These are phyloP conservation scores for Eupithecia vulgata DNA, from an alignment of 2,888 invertebrate genomes.

Conservation along the genomic window DNA sequence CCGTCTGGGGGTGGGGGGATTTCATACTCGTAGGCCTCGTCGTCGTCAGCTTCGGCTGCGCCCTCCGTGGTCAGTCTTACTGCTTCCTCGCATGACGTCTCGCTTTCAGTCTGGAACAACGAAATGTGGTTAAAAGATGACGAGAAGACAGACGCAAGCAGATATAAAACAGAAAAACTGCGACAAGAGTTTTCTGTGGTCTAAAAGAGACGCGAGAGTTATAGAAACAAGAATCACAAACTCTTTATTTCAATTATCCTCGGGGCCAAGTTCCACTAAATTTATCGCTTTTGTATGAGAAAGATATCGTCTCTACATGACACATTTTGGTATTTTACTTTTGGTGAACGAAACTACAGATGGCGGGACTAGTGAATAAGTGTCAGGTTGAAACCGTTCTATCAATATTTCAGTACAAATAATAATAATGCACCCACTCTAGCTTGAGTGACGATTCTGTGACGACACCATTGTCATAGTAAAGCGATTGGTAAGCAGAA, in stretches of 20 bases:
- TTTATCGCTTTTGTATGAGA: too few relatives aligned
- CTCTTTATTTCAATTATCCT: not conserved
- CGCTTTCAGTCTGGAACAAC: conserved; percentile 91
- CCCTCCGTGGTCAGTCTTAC: conserved; percentile 89
- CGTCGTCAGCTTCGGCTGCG: conserved; percentile 85
- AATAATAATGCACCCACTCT: too few relatives aligned
- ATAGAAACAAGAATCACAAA: not conserved
- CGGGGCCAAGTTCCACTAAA: not conserved
- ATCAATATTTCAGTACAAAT: too few relatives aligned
- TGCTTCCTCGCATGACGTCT: conserved; percentile 93
- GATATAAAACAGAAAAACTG: not conserved
- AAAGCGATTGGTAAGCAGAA: too few relatives aligned
- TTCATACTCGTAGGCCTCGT: conserved; percentile 87
- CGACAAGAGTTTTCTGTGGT: not conserved
- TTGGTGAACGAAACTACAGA: too few relatives aligned
- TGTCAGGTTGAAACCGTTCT: too few relatives aligned
- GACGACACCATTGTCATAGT: too few relatives aligned
- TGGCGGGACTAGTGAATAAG: too few relatives aligned
- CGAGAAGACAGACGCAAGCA: not conserved
- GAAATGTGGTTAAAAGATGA: not conserved
- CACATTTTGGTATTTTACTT: too few relatives aligned
- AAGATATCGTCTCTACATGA: too few relatives aligned
- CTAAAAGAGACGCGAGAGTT: not conserved
- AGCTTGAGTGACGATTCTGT: too few relatives aligned
- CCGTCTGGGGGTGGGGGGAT: conserved; percentile 95